Percentiles rank a stretch among this genome's conserved stretches.
Evolutionary conservation across 1,140 invertebrate species (phyloP).

Genomic region (Eulimnadia texana): DNA sequence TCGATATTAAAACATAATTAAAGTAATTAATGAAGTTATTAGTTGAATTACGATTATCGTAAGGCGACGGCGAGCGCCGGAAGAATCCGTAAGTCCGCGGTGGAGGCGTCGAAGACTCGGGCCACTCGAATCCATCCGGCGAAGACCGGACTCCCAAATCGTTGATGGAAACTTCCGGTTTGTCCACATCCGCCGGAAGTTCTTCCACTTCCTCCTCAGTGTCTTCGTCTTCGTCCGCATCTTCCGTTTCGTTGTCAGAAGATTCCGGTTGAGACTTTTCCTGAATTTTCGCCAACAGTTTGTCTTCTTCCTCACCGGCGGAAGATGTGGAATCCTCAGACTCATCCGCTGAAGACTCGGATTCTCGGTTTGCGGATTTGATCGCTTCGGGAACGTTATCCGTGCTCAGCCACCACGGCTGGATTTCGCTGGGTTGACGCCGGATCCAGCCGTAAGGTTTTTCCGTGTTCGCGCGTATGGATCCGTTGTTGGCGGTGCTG

Average conservation of each 20-base stretch:
- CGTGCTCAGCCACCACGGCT: slow-evolving; percentile 41
- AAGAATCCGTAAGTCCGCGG: slow-evolving; percentile 9
- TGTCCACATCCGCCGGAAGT: slow-evolving; percentile 7
- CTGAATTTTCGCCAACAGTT: too few relatives aligned
- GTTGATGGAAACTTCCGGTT: slow-evolving; percentile 31
- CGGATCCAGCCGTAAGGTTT: slow-evolving; percentile 24
- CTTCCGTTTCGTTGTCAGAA: slow-evolving; percentile 11
- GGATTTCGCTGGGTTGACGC: slow-evolving; percentile 46
- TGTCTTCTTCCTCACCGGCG: too few relatives aligned
- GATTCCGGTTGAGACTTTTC: too few relatives aligned
- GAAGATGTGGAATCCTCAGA: not conserved
- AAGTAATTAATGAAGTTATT: too few relatives aligned
- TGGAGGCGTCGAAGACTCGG: slow-evolving; percentile 10
- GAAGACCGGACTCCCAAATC: slow-evolving; percentile 58
- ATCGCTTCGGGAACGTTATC: slow-evolving; percentile 33
- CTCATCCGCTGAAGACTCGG: slow-evolving; percentile 1
- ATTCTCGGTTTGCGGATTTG: not conserved
- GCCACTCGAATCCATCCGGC: slow-evolving; percentile 47
- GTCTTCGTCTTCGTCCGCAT: not conserved
- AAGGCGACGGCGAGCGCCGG: slow-evolving; percentile 1
- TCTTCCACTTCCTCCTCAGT: slow-evolving; percentile 10
- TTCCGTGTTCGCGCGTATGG: slow-evolving; percentile 23
- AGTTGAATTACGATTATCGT: too few relatives aligned
- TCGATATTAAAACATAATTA: too few relatives aligned
- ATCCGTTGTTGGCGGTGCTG: slow-evolving; percentile 34